These are phyloP conservation scores for Eulimnadia texana DNA, from an alignment of 1,140 invertebrate species.

Conservation along the genomic window DNA sequence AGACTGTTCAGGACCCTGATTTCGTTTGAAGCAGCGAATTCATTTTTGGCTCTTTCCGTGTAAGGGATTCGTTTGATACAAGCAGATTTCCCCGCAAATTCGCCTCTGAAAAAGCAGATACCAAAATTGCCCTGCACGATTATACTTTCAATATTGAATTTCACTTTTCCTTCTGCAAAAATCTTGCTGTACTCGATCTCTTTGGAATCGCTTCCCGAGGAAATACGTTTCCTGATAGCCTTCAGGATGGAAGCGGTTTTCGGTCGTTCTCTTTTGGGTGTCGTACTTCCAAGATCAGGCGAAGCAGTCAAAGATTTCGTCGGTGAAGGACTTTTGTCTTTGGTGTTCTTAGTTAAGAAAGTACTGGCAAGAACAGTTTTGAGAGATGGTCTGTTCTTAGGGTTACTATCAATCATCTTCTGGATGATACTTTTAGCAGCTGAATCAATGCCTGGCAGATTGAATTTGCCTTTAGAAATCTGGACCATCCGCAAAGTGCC, in stretches of 20 bases:
- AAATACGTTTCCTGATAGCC: background rate
- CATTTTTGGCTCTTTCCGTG: background rate
- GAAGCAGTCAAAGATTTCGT: too few relatives aligned
- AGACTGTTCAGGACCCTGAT: background rate
- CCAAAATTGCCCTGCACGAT: background rate
- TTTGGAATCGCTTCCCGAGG: background rate
- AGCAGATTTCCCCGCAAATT: background rate
- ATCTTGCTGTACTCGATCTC: background rate
- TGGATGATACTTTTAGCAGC: background rate
- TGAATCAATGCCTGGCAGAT: background rate
- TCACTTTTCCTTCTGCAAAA: background rate
- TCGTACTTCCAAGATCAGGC: too few relatives aligned
- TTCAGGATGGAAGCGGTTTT: background rate
- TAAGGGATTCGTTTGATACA: background rate
- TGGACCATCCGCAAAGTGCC: background rate
- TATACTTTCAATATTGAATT: background rate
- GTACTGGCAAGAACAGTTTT: background rate
- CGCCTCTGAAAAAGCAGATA: background rate
- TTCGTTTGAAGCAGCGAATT: background rate
- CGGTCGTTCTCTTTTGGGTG: background rate
- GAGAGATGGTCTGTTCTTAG: background rate
- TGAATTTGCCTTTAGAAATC: background rate
- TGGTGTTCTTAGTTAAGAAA: background rate
- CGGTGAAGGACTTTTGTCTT: background rate
- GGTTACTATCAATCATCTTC: background rate